Evolutionary conservation across 2,888 invertebrate genomes (phyloP).

Genomic region (Amiota communis): DNA sequence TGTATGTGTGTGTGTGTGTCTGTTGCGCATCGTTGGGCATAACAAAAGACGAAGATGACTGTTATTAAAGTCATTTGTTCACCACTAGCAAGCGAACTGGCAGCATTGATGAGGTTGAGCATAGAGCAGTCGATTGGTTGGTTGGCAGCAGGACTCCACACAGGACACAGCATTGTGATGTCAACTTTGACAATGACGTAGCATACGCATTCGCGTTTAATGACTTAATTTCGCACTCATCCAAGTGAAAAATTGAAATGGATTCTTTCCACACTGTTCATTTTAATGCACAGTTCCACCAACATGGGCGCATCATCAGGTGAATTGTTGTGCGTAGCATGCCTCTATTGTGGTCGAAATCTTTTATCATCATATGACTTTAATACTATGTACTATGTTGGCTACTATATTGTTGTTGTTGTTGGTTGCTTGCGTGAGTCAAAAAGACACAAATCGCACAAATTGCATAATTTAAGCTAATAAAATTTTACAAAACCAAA

Average conservation of each 20-base stretch:
- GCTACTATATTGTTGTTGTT: not conserved
- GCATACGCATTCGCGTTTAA: slow-evolving; percentile 64
- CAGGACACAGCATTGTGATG: slow-evolving; percentile 29
- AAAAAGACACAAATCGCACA: slow-evolving; percentile 52
- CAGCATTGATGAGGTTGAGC: slow-evolving; percentile 27
- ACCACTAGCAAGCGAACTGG: slow-evolving; percentile 39
- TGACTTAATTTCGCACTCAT: slow-evolving; percentile 73
- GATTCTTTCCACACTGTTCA: slow-evolving; percentile 40
- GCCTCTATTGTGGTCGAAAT: slow-evolving; percentile 13
- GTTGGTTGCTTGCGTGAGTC: too few species aligned
- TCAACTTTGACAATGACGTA: too few species aligned
- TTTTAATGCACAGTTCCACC: slow-evolving; percentile 16
- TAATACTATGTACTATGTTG: slow-evolving; percentile 46
- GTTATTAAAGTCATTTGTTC: slow-evolving; percentile 68
- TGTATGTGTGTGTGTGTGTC: not conserved
- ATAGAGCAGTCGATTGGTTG: slow-evolving; percentile 32
- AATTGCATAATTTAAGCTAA: slow-evolving; percentile 67
- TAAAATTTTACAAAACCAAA: slow-evolving; percentile 51
- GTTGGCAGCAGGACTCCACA: slow-evolving; percentile 10
- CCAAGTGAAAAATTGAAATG: slow-evolving; percentile 73
- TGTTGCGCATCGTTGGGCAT: slow-evolving; percentile 70
- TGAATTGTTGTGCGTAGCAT: slow-evolving; percentile 48
- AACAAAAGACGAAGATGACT: slow-evolving; percentile 60
- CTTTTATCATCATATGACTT: slow-evolving; percentile 48
- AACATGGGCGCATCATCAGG: slow-evolving; percentile 49